Conservation (phyloP, 2,113 vertebrate genomes). For the Macrotis lagotis region DNA sequence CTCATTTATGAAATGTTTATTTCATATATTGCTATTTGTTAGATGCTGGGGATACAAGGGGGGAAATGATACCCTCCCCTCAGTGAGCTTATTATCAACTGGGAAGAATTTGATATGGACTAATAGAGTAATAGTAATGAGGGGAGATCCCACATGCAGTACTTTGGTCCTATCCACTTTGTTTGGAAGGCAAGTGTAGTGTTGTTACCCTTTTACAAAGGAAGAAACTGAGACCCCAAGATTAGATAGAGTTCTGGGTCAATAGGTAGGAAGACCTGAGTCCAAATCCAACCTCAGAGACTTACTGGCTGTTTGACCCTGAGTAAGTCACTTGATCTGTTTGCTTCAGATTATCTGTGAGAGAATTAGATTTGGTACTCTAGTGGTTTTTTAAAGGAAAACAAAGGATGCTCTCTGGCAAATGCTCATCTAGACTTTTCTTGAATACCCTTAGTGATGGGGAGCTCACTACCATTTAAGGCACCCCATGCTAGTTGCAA, state of each 20-base stretch:
- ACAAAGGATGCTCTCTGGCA: too few species aligned
- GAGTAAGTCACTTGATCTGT: background rate
- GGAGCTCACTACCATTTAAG: too few species aligned
- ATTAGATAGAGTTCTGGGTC: background rate
- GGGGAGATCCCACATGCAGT: background rate
- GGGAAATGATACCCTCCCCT: background rate
- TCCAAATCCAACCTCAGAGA: background rate
- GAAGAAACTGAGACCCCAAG: background rate
- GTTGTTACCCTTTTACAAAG: background rate
- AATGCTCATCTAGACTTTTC: too few species aligned
- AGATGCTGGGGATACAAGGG: background rate
- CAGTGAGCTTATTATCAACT: background rate
- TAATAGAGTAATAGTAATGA: background rate
- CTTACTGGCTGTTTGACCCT: background rate
- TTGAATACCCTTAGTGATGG: too few species aligned
- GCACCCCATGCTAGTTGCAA: too few species aligned
- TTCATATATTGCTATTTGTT: background rate
- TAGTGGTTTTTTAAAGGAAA: too few species aligned
- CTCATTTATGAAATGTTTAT: background rate
- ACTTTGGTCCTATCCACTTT: background rate
- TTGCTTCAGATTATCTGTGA: background rate
- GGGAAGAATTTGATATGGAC: background rate
- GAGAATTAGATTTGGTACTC: too few species aligned
- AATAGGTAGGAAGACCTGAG: background rate
- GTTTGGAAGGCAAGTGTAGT: background rate